Conservation (phyloP, 2,113 vertebrate genomes). For the Rhea americana region DNA sequence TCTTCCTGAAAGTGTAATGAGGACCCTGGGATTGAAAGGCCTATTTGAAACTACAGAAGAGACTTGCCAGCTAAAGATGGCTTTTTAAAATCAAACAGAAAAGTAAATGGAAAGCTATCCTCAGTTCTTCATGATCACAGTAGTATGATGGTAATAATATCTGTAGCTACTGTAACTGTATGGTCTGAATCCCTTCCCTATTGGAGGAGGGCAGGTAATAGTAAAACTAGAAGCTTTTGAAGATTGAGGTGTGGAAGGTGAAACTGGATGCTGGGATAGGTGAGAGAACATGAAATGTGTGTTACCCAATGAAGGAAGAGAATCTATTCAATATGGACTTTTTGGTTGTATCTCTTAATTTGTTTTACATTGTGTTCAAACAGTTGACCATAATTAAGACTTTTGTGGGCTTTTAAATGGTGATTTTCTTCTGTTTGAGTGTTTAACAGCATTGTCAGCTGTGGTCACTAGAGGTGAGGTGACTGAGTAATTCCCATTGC, state of each 20-base stretch:
- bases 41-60: not conserved
- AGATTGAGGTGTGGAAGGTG: not conserved
- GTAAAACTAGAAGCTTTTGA: not conserved
- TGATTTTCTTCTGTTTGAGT: not conserved
- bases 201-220: not conserved
- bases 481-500: not conserved
- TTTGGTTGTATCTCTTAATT: not conserved
- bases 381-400: not conserved
- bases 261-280: not conserved
- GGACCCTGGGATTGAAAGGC: not conserved
- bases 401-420: not conserved
- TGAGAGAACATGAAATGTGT: not conserved
- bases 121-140: not conserved
- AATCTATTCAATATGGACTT: accelerated
- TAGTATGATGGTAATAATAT: not conserved
- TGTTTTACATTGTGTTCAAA: not conserved
- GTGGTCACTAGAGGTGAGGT: not conserved
- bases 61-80: not conserved
- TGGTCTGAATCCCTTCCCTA: not conserved
- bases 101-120: not conserved
- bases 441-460: not conserved
- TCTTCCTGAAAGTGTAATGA: not conserved
- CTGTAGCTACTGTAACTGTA: not conserved
- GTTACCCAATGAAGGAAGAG: not conserved
- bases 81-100: not conserved